phyloP scores from a whole-genome alignment of 2,888 invertebrate genomes.

The Trissolcus brochymenae region DNA sequence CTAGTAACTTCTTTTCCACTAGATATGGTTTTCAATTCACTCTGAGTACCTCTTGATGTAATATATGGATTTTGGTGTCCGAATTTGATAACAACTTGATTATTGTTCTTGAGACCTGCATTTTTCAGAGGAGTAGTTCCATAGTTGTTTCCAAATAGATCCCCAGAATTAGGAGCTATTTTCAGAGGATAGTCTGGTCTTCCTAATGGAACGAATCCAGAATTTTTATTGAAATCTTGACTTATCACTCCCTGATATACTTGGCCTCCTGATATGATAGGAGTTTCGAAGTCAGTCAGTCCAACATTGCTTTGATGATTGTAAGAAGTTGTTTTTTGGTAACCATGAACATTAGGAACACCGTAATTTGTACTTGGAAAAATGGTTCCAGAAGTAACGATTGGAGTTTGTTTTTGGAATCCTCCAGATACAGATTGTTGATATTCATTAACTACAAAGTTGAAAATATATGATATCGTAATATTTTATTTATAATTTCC shows the following conservation, averaged over 20 bases:
- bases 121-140: conserved; percentile 32
- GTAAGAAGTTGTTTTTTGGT: background rate
- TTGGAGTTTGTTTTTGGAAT: conserved; percentile 15
- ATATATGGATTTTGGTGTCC: conserved; percentile 33
- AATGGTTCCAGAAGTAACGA: conserved; percentile 6
- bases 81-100: conserved; percentile 24
- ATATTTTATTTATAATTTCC: background rate
- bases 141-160: conserved; percentile 16
- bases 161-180: conserved; percentile 14
- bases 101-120: conserved; percentile 11
- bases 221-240: conserved; percentile 22
- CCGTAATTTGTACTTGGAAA: conserved; percentile 39
- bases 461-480: background rate
- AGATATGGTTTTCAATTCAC: conserved; percentile 63
- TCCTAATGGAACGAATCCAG: conserved; percentile 23
- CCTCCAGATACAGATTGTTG: conserved; percentile 6
- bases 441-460: conserved; percentile 17
- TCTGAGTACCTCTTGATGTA: conserved; percentile 12
- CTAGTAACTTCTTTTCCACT: conserved; percentile 62
- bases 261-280: conserved; percentile 32
- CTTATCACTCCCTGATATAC: conserved; percentile 16
- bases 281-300: conserved; percentile 15
- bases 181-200: conserved; percentile 24
- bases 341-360: conserved; percentile 13
- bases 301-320: conserved; percentile 17